Percentiles rank a stretch among this genome's conserved stretches.
phyloP scores from a whole-genome alignment of 2,113 vertebrate genomes.

The Boulengeromyrus knoepffleri region DNA sequence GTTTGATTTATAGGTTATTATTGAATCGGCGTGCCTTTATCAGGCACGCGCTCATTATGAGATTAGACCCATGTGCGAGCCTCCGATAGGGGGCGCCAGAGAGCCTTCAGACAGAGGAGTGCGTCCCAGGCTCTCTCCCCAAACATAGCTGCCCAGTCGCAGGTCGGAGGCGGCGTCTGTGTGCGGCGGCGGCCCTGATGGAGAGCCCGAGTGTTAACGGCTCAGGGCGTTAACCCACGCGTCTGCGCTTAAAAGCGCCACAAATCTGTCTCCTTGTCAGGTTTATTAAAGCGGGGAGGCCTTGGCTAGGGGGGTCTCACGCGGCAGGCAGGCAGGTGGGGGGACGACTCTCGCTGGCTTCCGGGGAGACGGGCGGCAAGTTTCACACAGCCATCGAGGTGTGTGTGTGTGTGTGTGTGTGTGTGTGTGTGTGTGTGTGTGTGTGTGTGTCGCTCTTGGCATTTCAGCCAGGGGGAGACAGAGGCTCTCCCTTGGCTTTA shows the following conservation, averaged over 20 bases:
- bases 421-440: background rate
- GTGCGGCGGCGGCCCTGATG: conserved; percentile 8
- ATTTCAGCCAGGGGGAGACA: background rate
- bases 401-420: background rate
- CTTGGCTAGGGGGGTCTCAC: conserved; percentile 9
- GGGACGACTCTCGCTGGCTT: background rate
- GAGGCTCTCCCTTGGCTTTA: background rate
- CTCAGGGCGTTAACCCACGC: conserved; percentile 15
- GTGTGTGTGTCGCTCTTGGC: background rate
- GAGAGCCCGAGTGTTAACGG: background rate
- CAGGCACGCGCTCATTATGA: conserved; percentile 52
- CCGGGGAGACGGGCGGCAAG: background rate
- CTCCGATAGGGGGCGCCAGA: conserved; percentile 8
- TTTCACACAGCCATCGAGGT: background rate
- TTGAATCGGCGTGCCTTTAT: conserved; percentile 42
- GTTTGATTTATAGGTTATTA: conserved; percentile 57
- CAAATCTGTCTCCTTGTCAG: conserved; percentile 18
- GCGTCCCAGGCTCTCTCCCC: background rate
- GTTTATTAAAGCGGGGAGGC: conserved; percentile 13
- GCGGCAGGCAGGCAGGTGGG: background rate
- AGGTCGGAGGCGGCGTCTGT: background rate
- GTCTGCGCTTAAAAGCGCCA: conserved; percentile 11
- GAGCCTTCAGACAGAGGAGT: background rate
- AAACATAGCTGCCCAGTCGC: background rate
- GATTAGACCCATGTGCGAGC: conserved; percentile 45